Percentiles rank a stretch among this genome's conserved stretches.
Conservation (phyloP, 2,797 vertebrate species). For the Eutrigla gurnardus region DNA sequence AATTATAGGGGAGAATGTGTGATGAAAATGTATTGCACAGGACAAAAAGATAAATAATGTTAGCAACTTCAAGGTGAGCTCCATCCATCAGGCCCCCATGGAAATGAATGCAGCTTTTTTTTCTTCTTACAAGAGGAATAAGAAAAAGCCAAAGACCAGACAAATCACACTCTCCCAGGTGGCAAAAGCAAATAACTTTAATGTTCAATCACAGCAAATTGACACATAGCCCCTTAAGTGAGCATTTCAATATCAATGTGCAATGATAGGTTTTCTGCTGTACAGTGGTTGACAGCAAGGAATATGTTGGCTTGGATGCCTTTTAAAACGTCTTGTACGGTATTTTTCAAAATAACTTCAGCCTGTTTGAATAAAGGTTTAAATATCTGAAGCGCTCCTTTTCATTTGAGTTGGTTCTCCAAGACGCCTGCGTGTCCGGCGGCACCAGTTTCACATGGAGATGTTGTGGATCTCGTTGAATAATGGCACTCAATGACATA, state of each 20-base stretch:
- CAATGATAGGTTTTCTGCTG: conserved; percentile 61
- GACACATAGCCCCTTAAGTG: conserved; percentile 53
- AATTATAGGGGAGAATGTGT: conserved; percentile 67
- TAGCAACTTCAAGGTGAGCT: conserved; percentile 75
- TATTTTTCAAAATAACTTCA: conserved; percentile 17
- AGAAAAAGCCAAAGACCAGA: conserved; percentile 57
- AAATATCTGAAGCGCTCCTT: conserved; percentile 35
- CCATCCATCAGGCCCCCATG: conserved; percentile 70
- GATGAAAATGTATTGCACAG: conserved; percentile 67
- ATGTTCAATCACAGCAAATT: conserved; percentile 69
- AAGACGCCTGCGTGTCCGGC: too few relatives aligned
- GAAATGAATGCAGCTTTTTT: conserved; percentile 54
- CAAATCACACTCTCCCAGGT: conserved; percentile 54
- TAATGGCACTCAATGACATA: conserved; percentile 56
- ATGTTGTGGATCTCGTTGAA: conserved; percentile 67
- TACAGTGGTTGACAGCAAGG: conserved; percentile 53
- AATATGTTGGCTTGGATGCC: conserved; percentile 45
- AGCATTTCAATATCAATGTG: conserved; percentile 51
- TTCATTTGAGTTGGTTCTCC: conserved; percentile 29
- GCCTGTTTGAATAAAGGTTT: conserved; percentile 42
- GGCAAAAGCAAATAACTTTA: conserved; percentile 62
- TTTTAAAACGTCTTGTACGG: conserved; percentile 55
- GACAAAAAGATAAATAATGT: conserved; percentile 77
- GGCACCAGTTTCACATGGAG: too few relatives aligned
- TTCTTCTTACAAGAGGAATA: conserved; percentile 18